A percentile compares a stretch with the other conserved stretches of the same genome.
Conservation (phyloP, 1,140 invertebrate species). For the Lithobius niger region DNA sequence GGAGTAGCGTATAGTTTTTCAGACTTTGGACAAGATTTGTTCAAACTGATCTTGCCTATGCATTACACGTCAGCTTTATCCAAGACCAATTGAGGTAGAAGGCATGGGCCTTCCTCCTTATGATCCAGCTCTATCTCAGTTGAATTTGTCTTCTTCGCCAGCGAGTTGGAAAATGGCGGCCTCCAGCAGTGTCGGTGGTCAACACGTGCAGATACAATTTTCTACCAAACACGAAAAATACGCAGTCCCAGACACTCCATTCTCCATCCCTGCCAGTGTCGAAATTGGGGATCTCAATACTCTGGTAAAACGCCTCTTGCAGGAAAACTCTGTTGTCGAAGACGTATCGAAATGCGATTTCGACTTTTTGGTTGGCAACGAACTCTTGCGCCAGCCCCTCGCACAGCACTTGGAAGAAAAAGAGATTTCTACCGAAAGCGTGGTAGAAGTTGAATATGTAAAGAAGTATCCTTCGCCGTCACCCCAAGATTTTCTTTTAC, state of each 20-base stretch:
- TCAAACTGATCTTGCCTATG: too few relatives aligned
- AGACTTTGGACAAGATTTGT: too few relatives aligned
- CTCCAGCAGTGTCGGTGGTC: too few relatives aligned
- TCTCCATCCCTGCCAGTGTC: constrained; percentile 58
- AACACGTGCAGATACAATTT: too few relatives aligned
- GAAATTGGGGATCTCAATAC: constrained; percentile 54
- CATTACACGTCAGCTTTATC: too few relatives aligned
- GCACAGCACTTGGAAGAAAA: constrained; percentile 27
- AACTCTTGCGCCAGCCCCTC: constrained; percentile 56
- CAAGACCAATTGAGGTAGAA: too few relatives aligned
- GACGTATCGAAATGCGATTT: constrained; percentile 37
- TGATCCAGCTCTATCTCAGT: too few relatives aligned
- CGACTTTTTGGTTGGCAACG: constrained; percentile 72
- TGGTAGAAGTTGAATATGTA: constrained; percentile 78
- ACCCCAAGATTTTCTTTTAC: constrained; percentile 75
- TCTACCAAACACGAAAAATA: too few relatives aligned
- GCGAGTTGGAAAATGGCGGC: too few relatives aligned
- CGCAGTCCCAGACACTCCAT: constrained; percentile 69
- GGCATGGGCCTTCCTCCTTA: too few relatives aligned
- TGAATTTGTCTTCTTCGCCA: too few relatives aligned
- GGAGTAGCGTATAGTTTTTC: too few relatives aligned
- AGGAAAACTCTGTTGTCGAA: constrained; percentile 36
- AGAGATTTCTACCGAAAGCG: constrained; percentile 31
- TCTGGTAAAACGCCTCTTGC: constrained; percentile 63
- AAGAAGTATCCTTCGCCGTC: constrained; percentile 73